A percentile compares a stretch with the other conserved stretches of the same genome.
These are phyloP conservation scores for Andinoacara biseriatus DNA, from an alignment of 2,113 vertebrate genomes.

Conservation along the genomic window DNA sequence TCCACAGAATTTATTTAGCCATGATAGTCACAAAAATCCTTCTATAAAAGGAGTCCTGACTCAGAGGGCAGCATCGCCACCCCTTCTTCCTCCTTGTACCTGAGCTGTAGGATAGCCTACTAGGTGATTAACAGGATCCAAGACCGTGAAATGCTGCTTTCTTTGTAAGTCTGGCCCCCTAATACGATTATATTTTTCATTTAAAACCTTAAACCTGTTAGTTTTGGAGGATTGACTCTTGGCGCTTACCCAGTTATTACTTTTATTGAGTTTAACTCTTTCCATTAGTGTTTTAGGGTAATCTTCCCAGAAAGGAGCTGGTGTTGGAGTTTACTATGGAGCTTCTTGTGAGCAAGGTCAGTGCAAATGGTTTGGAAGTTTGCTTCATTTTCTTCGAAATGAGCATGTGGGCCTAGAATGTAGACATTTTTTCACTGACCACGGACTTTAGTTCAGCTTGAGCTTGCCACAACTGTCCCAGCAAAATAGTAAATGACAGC, in stretches of 20 bases:
- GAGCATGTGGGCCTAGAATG: neutral
- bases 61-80: slow-evolving; percentile 36
- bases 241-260: slow-evolving; percentile 72
- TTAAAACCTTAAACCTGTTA: slow-evolving; percentile 80
- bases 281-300: slow-evolving; percentile 39
- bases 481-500: neutral
- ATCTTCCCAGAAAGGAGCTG: slow-evolving; percentile 41
- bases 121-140: slow-evolving; percentile 72
- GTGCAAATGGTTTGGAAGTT: neutral
- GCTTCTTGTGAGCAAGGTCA: slow-evolving; percentile 13
- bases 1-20: slow-evolving; percentile 50
- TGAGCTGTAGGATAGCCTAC: slow-evolving; percentile 64
- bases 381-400: slow-evolving; percentile 1
- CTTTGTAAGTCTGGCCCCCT: slow-evolving; percentile 69
- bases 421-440: neutral
- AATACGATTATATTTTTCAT: slow-evolving; percentile 79
- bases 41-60: slow-evolving; percentile 43
- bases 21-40: slow-evolving; percentile 27
- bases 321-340: neutral
- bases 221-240: slow-evolving; percentile 78
- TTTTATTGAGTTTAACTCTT: slow-evolving; percentile 65
- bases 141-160: slow-evolving; percentile 67
- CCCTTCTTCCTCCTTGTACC: slow-evolving; percentile 40
- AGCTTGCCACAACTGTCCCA: neutral
- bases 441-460: slow-evolving; percentile 27